Conservation (phyloP, 2,113 vertebrate species). For the Choloepus hoffmanni region DNA sequence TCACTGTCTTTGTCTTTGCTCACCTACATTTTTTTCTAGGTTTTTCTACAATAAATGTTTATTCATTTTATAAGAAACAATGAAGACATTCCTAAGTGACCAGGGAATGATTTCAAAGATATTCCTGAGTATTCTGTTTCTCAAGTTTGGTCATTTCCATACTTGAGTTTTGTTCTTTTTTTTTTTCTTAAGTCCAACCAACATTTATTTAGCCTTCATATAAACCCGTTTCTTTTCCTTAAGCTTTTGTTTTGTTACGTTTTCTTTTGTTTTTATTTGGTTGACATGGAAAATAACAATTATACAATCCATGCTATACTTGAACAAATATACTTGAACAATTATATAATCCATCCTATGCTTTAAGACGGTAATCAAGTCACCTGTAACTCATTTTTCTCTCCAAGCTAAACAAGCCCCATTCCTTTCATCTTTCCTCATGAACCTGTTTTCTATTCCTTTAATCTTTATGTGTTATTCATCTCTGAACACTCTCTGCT, state of each 20-base stretch:
- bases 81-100: background rate
- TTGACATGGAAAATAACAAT: conserved; percentile 1
- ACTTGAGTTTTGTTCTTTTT: background rate
- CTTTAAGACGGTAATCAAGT: conserved; percentile 38
- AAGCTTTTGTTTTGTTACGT: background rate
- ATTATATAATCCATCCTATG: background rate
- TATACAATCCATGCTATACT: background rate
- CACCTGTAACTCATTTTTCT: conserved; percentile 27
- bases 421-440: conserved; percentile 69
- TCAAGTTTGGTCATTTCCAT: background rate
- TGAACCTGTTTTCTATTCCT: conserved; percentile 30
- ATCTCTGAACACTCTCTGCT: conserved; percentile 13
- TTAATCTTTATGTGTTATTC: conserved; percentile 67
- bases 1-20: background rate
- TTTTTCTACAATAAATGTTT: background rate
- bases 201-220: background rate
- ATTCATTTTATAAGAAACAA: conserved; percentile 43
- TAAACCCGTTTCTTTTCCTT: conserved; percentile 39
- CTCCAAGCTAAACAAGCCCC: background rate
- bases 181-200: background rate
- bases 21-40: background rate
- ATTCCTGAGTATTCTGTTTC: background rate
- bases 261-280: conserved; percentile 46
- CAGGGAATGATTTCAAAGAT: conserved; percentile 9
- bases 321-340: background rate